These are phyloP conservation scores for Agapetus fuscipes DNA, from an alignment of 2,888 invertebrate species.

Conservation along the genomic window DNA sequence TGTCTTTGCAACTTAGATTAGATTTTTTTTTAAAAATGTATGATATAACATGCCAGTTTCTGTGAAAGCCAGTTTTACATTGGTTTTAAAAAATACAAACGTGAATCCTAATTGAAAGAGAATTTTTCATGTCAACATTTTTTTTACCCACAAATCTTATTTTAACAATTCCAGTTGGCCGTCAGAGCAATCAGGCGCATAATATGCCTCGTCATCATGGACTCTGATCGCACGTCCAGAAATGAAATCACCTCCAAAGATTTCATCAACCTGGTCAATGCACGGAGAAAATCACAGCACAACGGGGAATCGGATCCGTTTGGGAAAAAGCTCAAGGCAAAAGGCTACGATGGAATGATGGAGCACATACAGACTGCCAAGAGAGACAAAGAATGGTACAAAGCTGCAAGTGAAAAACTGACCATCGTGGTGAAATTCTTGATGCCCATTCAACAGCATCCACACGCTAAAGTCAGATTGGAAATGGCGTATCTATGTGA, in stretches of 20 bases:
- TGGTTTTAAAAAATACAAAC: not conserved
- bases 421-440: constrained; percentile 41
- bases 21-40: not conserved
- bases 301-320: constrained; percentile 16
- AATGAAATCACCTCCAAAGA: constrained; percentile 23
- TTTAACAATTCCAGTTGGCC: constrained; percentile 29
- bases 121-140: not conserved
- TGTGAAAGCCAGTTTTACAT: not conserved
- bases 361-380: constrained; percentile 30
- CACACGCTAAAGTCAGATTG: constrained; percentile 49
- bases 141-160: not conserved
- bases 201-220: constrained; percentile 37
- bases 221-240: constrained; percentile 27
- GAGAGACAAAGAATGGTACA: constrained; percentile 48
- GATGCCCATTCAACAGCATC: constrained; percentile 45
- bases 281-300: not conserved
- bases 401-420: constrained; percentile 48
- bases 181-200: constrained; percentile 36
- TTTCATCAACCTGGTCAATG: constrained; percentile 28
- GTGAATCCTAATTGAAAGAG: not conserved
- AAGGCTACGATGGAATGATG: constrained; percentile 28
- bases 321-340: constrained; percentile 17
- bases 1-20: too few relatives aligned
- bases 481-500: constrained; percentile 52
- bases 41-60: not conserved